phyloP scores from a whole-genome alignment of 2,888 invertebrate species.

The Epirrita christyi region DNA sequence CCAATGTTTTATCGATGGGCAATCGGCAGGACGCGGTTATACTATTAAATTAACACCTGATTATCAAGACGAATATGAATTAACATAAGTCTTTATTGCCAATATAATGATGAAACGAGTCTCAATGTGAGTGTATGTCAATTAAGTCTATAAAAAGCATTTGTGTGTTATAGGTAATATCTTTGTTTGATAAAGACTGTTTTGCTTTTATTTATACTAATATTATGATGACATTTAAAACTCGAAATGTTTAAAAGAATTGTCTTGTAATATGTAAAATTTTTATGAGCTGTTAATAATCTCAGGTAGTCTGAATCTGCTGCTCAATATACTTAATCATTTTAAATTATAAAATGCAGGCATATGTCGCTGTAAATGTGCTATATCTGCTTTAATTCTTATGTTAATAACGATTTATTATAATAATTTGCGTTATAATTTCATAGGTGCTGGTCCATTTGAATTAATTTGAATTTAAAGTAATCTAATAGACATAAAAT shows the following conservation, averaged over 20 bases:
- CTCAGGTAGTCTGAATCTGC: slow-evolving; percentile 31
- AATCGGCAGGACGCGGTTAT: slow-evolving; percentile 54
- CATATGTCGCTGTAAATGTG: slow-evolving; percentile 27
- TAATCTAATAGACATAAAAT: slow-evolving; percentile 27
- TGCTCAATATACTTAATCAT: slow-evolving; percentile 30
- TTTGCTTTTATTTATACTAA: slow-evolving; percentile 6
- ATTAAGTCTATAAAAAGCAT: not conserved
- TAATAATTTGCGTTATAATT: slow-evolving; percentile 25
- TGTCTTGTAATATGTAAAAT: slow-evolving; percentile 39
- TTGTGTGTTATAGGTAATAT: not conserved
- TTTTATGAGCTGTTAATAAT: slow-evolving; percentile 44
- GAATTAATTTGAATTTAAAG: slow-evolving; percentile 40
- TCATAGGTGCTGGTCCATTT: slow-evolving; percentile 32
- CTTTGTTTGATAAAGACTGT: slow-evolving; percentile 9
- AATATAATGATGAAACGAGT: not conserved
- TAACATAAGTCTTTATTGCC: not conserved
- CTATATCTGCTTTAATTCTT: slow-evolving; percentile 21
- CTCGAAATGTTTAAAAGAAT: slow-evolving; percentile 30
- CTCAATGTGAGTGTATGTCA: no score
- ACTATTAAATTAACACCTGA: slow-evolving; percentile 62
- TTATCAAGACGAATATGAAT: slow-evolving; percentile 24
- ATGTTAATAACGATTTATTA: slow-evolving; percentile 30
- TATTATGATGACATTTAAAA: slow-evolving; percentile 28
- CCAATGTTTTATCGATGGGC: slow-evolving; percentile 31
- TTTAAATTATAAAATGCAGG: slow-evolving; percentile 30